phyloP scores from a whole-genome alignment of 2,113 vertebrate species.

The Oncorhynchus masou region DNA sequence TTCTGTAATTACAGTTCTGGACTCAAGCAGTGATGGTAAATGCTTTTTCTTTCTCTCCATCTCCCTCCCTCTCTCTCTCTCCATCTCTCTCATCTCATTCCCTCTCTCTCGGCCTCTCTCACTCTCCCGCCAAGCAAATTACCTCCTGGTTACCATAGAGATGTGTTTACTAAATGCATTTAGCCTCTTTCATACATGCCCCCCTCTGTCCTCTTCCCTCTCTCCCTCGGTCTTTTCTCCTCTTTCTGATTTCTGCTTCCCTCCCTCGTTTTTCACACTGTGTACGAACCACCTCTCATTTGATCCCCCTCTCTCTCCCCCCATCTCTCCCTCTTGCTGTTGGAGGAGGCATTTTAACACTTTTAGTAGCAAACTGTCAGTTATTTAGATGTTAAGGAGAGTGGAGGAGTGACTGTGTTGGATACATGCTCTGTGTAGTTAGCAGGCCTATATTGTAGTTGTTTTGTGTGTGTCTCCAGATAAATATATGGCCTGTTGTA shows the following conservation, averaged over 20 bases:
- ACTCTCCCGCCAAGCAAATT: conserved; percentile 73
- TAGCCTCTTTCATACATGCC: conserved; percentile 48
- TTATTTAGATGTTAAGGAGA: background rate
- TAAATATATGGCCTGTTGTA: conserved; percentile 34
- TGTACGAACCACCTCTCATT: background rate
- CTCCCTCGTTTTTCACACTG: conserved; percentile 23
- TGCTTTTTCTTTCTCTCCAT: conserved; percentile 67
- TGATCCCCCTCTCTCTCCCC: background rate
- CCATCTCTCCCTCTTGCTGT: conserved; percentile 20
- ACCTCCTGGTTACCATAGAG: conserved; percentile 76
- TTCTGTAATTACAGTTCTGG: conserved; percentile 78
- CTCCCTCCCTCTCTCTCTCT: conserved; percentile 29
- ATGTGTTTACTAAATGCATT: conserved; percentile 75
- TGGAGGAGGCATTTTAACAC: conserved; percentile 13
- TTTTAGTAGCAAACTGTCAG: conserved; percentile 42
- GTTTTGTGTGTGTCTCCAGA: conserved; percentile 3
- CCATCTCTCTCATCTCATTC: conserved; percentile 48
- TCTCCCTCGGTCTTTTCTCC: conserved; percentile 1
- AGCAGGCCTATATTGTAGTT: conserved; percentile 43
- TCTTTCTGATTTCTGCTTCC: background rate
- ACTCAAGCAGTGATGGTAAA: conserved; percentile 80
- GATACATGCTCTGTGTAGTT: conserved; percentile 38
- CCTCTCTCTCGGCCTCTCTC: conserved; percentile 38
- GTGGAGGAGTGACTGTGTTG: no score
- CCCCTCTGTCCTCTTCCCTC: conserved; percentile 12